Base-by-base conservation (phyloP, 2,797 vertebrate genomes). In the Schizopygopsis pylzovi region DNA sequence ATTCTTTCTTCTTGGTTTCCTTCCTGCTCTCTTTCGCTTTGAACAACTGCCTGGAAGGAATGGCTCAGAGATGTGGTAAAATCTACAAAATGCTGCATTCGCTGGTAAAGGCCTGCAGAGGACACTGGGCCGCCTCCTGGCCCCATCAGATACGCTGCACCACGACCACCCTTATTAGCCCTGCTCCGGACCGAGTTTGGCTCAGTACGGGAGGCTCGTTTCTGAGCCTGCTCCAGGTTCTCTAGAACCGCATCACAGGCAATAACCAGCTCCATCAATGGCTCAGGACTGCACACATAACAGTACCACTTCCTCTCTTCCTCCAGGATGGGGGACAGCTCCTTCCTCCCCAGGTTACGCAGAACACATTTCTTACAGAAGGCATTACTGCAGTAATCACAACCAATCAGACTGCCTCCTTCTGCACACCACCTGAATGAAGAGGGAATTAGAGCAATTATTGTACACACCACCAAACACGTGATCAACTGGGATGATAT, bases 281-380 rank as follows among this genome's bases (percentile, higher is more conserved):
- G 97, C 89, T 99, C 98, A 2, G 98, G 97, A 84, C 96, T 96
- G 83, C 98, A 99, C 79, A 99, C 96, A 47, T 99, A 99, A 93
- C 98, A 99, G 94, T 99, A 97, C 98, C 98, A 99, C 85, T 99
- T 97, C 90, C 94, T 97, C 43, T 97, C 96, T 92, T 96, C 96
- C 91, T 99, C 98, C 93, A 99, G 93, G 90, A 99, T 99, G 59
- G 96, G 93, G 0, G 98, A 99, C 1, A 99, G 94, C 84, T 99
- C 98, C 86, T 97, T 98, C 81, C 98, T 95, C 87, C 98, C 98
- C 89, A 99, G 91, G 92, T 99, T 99, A 85, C 98, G 95, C 72
- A 98, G 93, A 92, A 99, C 98, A 89, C 98, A 99, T 91, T 98
- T 99, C 93, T 99, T 99, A 94, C 98, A 99, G 90, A 99, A 99